A percentile compares a stretch with the other conserved stretches of the same genome.
phyloP scores from a whole-genome alignment of 2,888 invertebrate genomes.

The Incurvaria masculella region DNA sequence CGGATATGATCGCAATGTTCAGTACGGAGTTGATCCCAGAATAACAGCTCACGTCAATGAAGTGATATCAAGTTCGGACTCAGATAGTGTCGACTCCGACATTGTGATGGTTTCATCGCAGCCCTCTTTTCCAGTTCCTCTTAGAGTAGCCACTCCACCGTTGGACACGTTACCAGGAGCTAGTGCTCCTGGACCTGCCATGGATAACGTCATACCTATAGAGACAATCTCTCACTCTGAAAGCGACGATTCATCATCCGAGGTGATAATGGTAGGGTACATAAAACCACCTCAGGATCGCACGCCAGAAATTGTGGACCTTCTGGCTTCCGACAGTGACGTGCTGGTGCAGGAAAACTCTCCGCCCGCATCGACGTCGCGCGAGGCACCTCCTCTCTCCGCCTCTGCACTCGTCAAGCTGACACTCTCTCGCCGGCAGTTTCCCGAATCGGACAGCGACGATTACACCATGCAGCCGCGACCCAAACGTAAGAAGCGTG shows the following conservation, averaged over 20 bases:
- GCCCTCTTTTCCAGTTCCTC: conserved; percentile 3
- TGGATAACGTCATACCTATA: conserved; percentile 35
- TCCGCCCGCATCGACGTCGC: conserved; percentile 14
- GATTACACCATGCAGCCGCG: background rate
- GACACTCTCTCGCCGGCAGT: conserved; percentile 24
- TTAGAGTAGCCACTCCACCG: conserved; percentile 1
- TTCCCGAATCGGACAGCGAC: background rate
- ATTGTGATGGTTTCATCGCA: conserved; percentile 34
- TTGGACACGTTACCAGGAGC: conserved; percentile 21
- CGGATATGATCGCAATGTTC: conserved; percentile 73
- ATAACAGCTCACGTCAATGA: conserved; percentile 57
- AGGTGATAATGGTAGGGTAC: conserved; percentile 61
- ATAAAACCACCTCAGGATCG: conserved; percentile 65
- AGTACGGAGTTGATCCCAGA: conserved; percentile 58
- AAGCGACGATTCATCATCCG: conserved; percentile 48
- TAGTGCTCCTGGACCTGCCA: conserved; percentile 19
- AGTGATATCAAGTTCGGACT: conserved; percentile 41
- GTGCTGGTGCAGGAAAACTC: conserved; percentile 35
- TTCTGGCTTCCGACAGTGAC: conserved; percentile 56
- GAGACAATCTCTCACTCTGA: conserved; percentile 49
- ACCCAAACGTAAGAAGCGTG: background rate
- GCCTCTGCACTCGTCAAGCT: conserved; percentile 21
- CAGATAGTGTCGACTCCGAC: conserved; percentile 37
- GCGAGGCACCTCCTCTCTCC: conserved; percentile 19
- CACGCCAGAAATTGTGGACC: conserved; percentile 62